phyloP scores from a whole-genome alignment of 2,113 vertebrate genomes.

The Esox niger region DNA sequence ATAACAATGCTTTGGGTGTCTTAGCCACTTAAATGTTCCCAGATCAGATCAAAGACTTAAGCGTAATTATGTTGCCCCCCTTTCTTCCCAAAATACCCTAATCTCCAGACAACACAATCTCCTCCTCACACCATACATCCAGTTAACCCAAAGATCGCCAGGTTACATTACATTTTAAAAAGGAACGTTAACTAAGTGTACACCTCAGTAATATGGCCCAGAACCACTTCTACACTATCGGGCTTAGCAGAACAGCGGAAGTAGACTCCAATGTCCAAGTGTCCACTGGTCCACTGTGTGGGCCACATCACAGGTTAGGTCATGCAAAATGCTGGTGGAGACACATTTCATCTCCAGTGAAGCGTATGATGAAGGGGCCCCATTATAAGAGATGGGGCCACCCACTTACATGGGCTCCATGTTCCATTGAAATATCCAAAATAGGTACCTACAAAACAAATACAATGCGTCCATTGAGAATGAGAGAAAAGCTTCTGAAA shows the following conservation, averaged over 20 bases:
- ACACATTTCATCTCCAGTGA: background rate
- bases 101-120: conserved; percentile 37
- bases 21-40: conserved; percentile 51
- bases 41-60: conserved; percentile 66
- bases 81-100: conserved; percentile 40
- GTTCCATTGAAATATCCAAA: background rate
- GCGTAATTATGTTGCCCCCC: conserved; percentile 26
- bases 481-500: background rate
- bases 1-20: conserved; percentile 63
- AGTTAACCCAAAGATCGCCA: conserved; percentile 37
- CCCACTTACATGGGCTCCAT: background rate
- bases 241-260: conserved; percentile 24
- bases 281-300: conserved; percentile 36
- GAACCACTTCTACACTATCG: conserved; percentile 40
- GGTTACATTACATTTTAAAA: conserved; percentile 12
- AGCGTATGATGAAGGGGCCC: background rate
- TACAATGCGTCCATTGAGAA: background rate
- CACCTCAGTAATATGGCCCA: conserved; percentile 38
- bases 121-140: background rate
- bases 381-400: background rate
- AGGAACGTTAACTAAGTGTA: conserved; percentile 27
- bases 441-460: background rate
- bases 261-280: conserved; percentile 50
- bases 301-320: background rate
- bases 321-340: background rate